Evolutionary conservation across 2,888 invertebrate genomes (phyloP).

Genomic region (Thyatira batis): DNA sequence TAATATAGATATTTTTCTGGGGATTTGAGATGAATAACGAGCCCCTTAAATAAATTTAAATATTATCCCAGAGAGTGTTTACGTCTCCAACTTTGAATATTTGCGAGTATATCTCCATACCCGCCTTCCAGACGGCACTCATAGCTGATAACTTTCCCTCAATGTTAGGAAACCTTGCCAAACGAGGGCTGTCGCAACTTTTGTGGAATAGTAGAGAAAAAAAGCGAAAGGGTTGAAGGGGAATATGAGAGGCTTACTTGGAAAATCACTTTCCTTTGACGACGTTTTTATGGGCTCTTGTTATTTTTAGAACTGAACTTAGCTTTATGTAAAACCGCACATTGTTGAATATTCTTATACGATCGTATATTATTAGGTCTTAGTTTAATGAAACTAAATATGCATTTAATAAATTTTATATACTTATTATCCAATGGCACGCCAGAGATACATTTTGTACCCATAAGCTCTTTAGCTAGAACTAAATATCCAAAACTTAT

Average conservation of each 20-base stretch:
- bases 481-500: too few relatives aligned
- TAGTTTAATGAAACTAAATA: too few relatives aligned
- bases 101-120: neutral
- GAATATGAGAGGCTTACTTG: slow-evolving; percentile 1
- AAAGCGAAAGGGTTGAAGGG: neutral
- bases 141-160: neutral
- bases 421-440: too few relatives aligned
- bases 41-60: too few relatives aligned
- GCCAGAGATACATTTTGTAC: too few relatives aligned
- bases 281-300: neutral
- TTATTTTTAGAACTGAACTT: neutral
- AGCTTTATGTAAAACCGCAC: too few relatives aligned
- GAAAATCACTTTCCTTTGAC: neutral
- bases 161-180: neutral
- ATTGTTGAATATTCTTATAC: too few relatives aligned
- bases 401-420: too few relatives aligned
- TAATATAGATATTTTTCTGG: too few relatives aligned
- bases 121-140: neutral
- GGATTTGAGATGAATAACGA: too few relatives aligned
- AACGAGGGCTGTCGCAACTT: neutral
- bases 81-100: neutral
- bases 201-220: neutral
- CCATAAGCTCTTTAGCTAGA: too few relatives aligned
- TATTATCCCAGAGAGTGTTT: neutral
- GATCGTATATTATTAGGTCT: too few relatives aligned